phyloP scores from a whole-genome alignment of 2,888 invertebrate genomes.

The Hemistola chrysoprasaria region DNA sequence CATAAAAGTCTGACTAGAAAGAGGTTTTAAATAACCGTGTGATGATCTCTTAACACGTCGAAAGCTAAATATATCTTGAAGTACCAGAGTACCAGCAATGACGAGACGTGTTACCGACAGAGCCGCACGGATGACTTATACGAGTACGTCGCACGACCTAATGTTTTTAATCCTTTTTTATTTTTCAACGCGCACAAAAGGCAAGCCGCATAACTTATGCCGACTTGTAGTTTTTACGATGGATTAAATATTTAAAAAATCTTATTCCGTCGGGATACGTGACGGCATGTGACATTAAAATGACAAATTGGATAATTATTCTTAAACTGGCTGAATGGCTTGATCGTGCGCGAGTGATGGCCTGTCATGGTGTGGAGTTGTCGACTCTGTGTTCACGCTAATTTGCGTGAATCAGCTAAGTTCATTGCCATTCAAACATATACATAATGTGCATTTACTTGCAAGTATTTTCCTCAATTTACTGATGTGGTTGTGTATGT shows the following conservation, averaged over 20 bases:
- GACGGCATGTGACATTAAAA: constrained; percentile 82
- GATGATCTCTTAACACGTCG: too few relatives aligned
- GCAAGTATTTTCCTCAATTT: too few relatives aligned
- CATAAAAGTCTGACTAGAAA: too few relatives aligned
- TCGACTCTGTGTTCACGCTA: constrained; percentile 12
- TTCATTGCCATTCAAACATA: constrained; percentile 46
- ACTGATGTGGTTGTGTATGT: too few relatives aligned
- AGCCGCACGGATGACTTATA: constrained; percentile 75
- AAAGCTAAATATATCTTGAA: constrained; percentile 51
- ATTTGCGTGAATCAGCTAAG: constrained; percentile 40
- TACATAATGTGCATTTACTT: neutral
- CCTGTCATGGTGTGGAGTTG: constrained; percentile 53
- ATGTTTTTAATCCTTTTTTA: constrained; percentile 69
- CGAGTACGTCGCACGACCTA: constrained; percentile 73
- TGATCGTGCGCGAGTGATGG: constrained; percentile 63
- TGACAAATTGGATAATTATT: constrained; percentile 81
- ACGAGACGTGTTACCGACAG: constrained; percentile 67
- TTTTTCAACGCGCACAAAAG: constrained; percentile 73
- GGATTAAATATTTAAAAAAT: constrained; percentile 76
- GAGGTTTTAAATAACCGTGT: too few relatives aligned
- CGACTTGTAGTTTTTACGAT: constrained; percentile 78
- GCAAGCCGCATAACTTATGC: constrained; percentile 74
- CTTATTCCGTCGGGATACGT: constrained; percentile 68
- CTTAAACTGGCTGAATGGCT: constrained; percentile 74
- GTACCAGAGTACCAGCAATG: constrained; percentile 51